phyloP scores from a whole-genome alignment of 1,140 invertebrate genomes.

The Euura lappo region DNA sequence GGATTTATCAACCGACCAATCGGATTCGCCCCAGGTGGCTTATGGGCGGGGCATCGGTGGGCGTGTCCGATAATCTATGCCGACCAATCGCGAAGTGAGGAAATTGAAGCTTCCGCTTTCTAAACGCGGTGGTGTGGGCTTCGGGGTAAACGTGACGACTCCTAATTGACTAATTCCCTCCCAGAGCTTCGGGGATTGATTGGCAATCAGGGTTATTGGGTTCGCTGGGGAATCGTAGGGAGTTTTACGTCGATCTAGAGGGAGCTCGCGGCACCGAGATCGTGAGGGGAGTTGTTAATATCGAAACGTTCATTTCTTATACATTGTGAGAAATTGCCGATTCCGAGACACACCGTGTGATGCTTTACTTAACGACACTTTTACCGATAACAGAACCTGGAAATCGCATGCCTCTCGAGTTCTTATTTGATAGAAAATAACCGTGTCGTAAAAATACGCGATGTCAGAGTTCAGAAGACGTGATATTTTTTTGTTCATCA shows the following conservation, averaged over 20 bases:
- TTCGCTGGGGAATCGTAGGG: neutral
- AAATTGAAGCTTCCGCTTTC: slow-evolving; percentile 10
- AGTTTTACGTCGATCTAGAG: neutral
- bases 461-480: too few species aligned
- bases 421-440: too few species aligned
- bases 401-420: too few species aligned
- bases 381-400: too few species aligned
- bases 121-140: slow-evolving; percentile 12
- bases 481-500: too few species aligned
- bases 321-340: slow-evolving; percentile 11
- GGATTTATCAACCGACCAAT: slow-evolving; percentile 15
- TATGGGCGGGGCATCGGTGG: slow-evolving; percentile 36
- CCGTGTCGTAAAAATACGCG: too few species aligned
- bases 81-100: slow-evolving; percentile 27
- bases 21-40: neutral
- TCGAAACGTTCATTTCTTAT: neutral
- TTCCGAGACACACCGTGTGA: neutral
- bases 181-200: slow-evolving; percentile 47
- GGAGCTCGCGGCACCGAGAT: neutral
- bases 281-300: slow-evolving; percentile 2
- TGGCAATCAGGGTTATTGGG: slow-evolving; percentile 43
- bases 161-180: slow-evolving; percentile 63
- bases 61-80: slow-evolving; percentile 28
- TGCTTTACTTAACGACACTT: slow-evolving; percentile 4
- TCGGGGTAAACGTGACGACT: slow-evolving; percentile 55